Evolutionary conservation across 2,797 vertebrate species (phyloP).

Genomic region (Pseudochaenichthys georgianus): DNA sequence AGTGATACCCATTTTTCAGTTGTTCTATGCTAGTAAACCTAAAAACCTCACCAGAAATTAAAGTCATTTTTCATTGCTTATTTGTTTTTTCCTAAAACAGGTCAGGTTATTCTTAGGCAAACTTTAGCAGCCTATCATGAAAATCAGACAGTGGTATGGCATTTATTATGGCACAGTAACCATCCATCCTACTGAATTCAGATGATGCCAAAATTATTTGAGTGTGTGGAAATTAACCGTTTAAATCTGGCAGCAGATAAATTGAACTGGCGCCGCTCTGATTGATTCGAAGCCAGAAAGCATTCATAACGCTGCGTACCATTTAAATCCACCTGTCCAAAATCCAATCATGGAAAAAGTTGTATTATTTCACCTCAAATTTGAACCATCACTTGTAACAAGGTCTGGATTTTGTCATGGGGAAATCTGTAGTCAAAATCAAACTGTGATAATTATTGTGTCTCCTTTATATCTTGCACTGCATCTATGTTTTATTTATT

Average conservation of each 20-base stretch:
- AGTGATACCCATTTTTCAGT: neutral
- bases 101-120: neutral
- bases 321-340: constrained; percentile 46
- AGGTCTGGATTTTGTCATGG: constrained; percentile 1
- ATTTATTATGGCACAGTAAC: constrained; percentile 14
- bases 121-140: neutral
- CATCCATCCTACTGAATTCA: constrained; percentile 16
- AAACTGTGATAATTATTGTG: neutral
- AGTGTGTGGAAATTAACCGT: constrained; percentile 46
- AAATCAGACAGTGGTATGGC: neutral
- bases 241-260: constrained; percentile 33
- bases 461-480: constrained; percentile 20
- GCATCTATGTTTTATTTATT: constrained; percentile 45
- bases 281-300: constrained; percentile 41
- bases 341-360: constrained; percentile 14
- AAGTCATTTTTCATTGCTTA: neutral
- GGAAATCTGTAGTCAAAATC: constrained; percentile 9
- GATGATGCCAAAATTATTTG: constrained; percentile 42
- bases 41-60: too few relatives aligned
- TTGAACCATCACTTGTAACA: constrained; percentile 5
- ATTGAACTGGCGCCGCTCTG: constrained; percentile 34
- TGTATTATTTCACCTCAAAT: constrained; percentile 33
- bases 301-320: constrained; percentile 13
- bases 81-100: neutral
- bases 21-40: too few relatives aligned